phyloP scores from a whole-genome alignment of 2,797 vertebrate species.

The Hephaestus fuliginosus region DNA sequence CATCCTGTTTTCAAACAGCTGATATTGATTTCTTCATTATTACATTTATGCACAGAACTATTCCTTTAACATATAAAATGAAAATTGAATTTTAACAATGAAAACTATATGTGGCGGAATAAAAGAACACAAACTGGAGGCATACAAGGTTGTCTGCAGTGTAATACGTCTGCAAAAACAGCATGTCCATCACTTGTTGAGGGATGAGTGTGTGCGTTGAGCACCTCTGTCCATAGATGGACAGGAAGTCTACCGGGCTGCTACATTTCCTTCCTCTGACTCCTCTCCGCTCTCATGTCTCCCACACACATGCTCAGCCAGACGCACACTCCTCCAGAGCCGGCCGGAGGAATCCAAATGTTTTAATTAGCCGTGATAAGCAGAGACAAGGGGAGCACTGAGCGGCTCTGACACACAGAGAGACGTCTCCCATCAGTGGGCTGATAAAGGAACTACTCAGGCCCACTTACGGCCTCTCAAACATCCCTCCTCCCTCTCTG shows the following conservation, averaged over 20 bases:
- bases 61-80: background rate
- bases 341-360: conserved; percentile 84
- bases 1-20: background rate
- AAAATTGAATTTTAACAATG: background rate
- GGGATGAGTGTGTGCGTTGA: conserved; percentile 55
- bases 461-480: conserved; percentile 79
- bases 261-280: conserved; percentile 77
- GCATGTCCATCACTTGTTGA: conserved; percentile 13
- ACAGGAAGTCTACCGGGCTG: conserved; percentile 78
- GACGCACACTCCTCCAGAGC: conserved; percentile 74
- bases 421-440: conserved; percentile 76
- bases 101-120: background rate
- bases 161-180: conserved; percentile 3
- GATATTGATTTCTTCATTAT: too few species aligned
- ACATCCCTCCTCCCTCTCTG: conserved; percentile 47
- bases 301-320: conserved; percentile 75
- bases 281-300: conserved; percentile 76
- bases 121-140: background rate
- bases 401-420: conserved; percentile 74
- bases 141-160: background rate
- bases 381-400: conserved; percentile 82
- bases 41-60: background rate
- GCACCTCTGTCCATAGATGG: conserved; percentile 82
- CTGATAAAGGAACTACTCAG: conserved; percentile 84
- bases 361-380: conserved; percentile 89